Evolutionary conservation across 2,888 invertebrate genomes (phyloP).

Genomic region (Drosophila colorata): DNA sequence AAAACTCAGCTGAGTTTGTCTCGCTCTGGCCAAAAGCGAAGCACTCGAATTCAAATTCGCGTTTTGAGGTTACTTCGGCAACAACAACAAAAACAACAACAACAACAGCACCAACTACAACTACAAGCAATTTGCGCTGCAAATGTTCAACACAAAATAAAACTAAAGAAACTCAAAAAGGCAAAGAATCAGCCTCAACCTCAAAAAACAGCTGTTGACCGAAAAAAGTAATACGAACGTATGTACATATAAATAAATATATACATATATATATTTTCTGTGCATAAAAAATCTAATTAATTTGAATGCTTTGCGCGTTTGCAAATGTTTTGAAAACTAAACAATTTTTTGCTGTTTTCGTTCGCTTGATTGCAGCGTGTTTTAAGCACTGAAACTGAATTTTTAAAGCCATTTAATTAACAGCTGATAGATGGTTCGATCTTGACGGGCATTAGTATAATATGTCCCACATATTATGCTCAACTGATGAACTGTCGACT

Average conservation of each 20-base stretch:
- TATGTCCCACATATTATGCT: not conserved
- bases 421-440: slow-evolving; percentile 3
- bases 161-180: slow-evolving; percentile 47
- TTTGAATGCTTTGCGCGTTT: slow-evolving; percentile 48
- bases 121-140: slow-evolving; percentile 31
- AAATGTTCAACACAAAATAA: slow-evolving; percentile 42
- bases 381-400: not conserved
- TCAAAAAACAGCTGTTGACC: slow-evolving; percentile 74
- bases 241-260: not conserved
- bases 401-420: not conserved
- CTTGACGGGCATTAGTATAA: not conserved
- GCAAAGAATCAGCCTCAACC: slow-evolving; percentile 76
- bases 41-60: slow-evolving; percentile 61
- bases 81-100: slow-evolving; percentile 32
- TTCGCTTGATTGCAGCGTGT: slow-evolving; percentile 8
- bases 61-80: slow-evolving; percentile 66
- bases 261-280: slow-evolving; percentile 4
- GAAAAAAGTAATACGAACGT: slow-evolving; percentile 27
- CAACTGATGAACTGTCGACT: not conserved
- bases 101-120: slow-evolving; percentile 29
- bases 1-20: slow-evolving; percentile 16
- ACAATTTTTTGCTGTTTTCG: slow-evolving; percentile 5
- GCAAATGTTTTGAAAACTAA: slow-evolving; percentile 61
- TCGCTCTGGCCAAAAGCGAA: slow-evolving; percentile 11
- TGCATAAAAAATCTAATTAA: slow-evolving; percentile 56